Evolutionary conservation across 2,113 vertebrate genomes (phyloP).

Genomic region (Hoplias malabaricus): DNA sequence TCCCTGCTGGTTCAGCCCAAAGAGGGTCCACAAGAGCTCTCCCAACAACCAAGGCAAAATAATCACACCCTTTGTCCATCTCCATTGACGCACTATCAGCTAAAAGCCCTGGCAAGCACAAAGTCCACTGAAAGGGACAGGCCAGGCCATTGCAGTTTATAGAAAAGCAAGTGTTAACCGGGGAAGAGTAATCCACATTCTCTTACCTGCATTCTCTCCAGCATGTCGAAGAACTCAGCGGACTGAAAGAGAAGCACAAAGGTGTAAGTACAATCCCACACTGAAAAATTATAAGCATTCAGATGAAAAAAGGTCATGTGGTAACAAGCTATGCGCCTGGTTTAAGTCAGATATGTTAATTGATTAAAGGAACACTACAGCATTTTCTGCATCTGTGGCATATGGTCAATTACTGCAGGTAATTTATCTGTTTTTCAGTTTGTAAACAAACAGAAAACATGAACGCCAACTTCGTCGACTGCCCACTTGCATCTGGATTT

Average conservation of each 20-base stretch:
- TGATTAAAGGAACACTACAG: too few relatives aligned
- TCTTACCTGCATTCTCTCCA: slow-evolving; percentile 96
- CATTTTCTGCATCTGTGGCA: too few relatives aligned
- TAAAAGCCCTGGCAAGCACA: slow-evolving; percentile 7
- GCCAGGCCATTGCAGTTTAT: neutral
- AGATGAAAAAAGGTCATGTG: too few relatives aligned
- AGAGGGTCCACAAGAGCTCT: slow-evolving; percentile 9
- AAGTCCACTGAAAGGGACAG: neutral
- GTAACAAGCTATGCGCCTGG: too few relatives aligned
- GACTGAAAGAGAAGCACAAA: slow-evolving; percentile 78
- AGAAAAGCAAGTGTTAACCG: neutral
- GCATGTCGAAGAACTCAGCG: slow-evolving; percentile 98
- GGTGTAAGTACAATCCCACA: slow-evolving; percentile 4
- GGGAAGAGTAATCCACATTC: neutral
- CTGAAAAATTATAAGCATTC: neutral
- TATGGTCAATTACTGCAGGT: too few relatives aligned
- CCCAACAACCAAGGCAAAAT: slow-evolving; percentile 13
- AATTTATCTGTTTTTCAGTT: too few relatives aligned
- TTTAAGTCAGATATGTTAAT: too few relatives aligned
- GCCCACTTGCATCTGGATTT: too few relatives aligned
- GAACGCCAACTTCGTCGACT: too few relatives aligned
- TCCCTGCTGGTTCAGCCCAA: slow-evolving; percentile 24
- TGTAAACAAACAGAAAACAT: too few relatives aligned
- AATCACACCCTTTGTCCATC: slow-evolving; percentile 13
- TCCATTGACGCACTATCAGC: neutral